phyloP scores from a whole-genome alignment of 2,888 invertebrate species.

The Frankliniella intonsa region DNA sequence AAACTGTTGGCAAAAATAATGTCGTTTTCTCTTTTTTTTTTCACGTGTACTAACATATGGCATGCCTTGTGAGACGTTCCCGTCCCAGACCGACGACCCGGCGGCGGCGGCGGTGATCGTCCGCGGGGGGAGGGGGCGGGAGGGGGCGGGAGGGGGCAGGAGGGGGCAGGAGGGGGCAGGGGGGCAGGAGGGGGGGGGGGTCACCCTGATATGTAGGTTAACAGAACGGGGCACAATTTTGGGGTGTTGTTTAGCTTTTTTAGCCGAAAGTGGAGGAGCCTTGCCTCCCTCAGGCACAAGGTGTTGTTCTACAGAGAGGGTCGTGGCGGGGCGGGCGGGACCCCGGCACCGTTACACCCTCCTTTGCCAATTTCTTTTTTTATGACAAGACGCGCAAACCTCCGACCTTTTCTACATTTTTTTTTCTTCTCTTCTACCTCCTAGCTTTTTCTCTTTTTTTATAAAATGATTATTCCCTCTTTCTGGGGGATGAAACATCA shows the following conservation, averaged over 20 bases:
- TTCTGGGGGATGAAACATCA: background rate
- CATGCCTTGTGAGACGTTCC: too few species aligned
- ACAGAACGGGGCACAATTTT: constrained; percentile 1
- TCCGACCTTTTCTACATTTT: too few species aligned
- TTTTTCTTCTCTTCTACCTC: background rate
- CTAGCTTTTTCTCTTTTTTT: background rate
- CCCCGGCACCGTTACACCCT: background rate
- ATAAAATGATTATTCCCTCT: background rate
- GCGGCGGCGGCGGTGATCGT: too few species aligned
- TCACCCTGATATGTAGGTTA: background rate
- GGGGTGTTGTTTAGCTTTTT: constrained; percentile 24
- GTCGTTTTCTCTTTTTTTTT: too few species aligned
- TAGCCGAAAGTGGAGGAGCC: background rate
- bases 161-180: background rate
- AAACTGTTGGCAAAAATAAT: too few species aligned
- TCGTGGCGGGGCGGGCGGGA: background rate
- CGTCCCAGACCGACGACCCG: too few species aligned
- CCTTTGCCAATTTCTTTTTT: background rate
- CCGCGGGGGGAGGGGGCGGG: too few species aligned
- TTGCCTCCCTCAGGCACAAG: background rate
- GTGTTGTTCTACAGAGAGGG: background rate
- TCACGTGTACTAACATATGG: too few species aligned
- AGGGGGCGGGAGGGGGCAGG: background rate
- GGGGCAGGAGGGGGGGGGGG: background rate
- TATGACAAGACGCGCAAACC: too few species aligned